Conservation (phyloP, 2,113 vertebrate species). For the Psammodynastes pulverulentus region DNA sequence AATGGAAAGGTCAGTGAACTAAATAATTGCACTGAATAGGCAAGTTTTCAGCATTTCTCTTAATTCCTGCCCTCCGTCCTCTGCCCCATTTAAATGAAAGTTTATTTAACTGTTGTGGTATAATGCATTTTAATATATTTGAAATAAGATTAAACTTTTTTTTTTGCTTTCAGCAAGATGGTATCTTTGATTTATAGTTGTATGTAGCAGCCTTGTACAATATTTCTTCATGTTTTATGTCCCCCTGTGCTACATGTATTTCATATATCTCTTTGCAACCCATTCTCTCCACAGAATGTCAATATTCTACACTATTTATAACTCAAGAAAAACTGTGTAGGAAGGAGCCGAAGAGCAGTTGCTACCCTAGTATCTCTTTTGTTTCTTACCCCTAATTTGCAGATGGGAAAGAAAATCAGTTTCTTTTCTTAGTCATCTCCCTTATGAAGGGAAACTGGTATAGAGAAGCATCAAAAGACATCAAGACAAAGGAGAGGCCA, state of each 20-base stretch:
- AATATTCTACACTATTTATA: neutral
- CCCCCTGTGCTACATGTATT: neutral
- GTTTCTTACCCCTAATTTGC: neutral
- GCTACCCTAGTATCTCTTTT: neutral
- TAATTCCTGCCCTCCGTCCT: too few species aligned
- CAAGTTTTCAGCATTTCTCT: neutral
- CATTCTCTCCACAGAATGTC: neutral
- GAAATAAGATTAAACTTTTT: neutral
- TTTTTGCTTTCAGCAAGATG: neutral
- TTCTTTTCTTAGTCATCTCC: neutral
- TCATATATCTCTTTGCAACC: neutral
- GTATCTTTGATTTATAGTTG: neutral
- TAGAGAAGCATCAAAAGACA: too few species aligned
- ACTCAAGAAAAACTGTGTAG: neutral
- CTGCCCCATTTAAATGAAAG: neutral
- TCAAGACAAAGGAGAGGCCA: too few species aligned
- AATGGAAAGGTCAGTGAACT: constrained; percentile 20
- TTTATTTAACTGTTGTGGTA: neutral
- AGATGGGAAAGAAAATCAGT: neutral
- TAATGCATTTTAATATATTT: neutral
- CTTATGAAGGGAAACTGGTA: neutral
- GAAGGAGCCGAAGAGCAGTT: neutral
- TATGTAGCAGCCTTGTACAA: neutral
- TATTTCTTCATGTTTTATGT: neutral
- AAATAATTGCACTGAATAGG: constrained; percentile 12